Conservation (phyloP, 2,113 vertebrate genomes). For the Columbina picui region DNA sequence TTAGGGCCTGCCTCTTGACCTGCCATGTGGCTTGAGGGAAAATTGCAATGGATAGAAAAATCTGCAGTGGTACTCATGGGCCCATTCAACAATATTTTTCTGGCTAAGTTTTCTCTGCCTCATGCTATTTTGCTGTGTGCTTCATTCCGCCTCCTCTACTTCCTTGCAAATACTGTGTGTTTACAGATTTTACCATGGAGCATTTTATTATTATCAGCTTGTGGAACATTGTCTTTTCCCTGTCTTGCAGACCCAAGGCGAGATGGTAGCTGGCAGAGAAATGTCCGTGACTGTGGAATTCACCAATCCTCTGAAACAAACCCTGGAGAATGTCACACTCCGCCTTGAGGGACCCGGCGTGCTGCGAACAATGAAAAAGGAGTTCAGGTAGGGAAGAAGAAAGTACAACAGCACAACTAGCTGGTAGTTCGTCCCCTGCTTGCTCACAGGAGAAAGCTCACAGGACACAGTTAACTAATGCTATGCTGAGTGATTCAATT, state of each 20-base stretch:
- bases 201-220: neutral
- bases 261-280: slow-evolving; percentile 77
- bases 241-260: slow-evolving; percentile 70
- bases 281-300: slow-evolving; percentile 85
- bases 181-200: neutral
- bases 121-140: neutral
- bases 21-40: neutral
- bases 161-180: neutral
- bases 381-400: slow-evolving; percentile 80
- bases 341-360: slow-evolving; percentile 88
- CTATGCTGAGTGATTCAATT: neutral
- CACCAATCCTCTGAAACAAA: slow-evolving; percentile 86
- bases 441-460: neutral
- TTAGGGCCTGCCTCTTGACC: neutral
- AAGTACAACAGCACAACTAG: no score
- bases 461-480: neutral
- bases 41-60: neutral
- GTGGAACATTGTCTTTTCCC: neutral
- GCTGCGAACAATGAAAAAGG: slow-evolving; percentile 73
- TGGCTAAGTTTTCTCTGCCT: neutral
- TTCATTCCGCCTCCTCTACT: neutral
- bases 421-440: neutral
- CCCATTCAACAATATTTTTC: neutral
- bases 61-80: neutral
- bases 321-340: slow-evolving; percentile 79